Percentiles rank a stretch among this genome's conserved stretches.
These are phyloP conservation scores for Ypsolopha sequella DNA, from an alignment of 2,888 invertebrate genomes.

Conservation along the genomic window DNA sequence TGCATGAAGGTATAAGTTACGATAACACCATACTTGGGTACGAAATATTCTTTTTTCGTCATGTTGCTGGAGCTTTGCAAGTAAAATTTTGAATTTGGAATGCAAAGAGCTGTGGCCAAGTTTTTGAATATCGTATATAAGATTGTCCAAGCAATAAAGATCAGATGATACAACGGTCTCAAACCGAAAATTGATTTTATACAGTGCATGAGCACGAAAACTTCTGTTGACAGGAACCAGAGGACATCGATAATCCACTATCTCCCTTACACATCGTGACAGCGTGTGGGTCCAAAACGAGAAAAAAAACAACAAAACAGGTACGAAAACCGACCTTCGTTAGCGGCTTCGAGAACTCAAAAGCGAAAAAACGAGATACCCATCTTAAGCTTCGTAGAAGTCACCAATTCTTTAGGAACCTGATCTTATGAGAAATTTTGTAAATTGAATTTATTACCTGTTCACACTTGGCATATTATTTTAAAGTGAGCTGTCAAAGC, in stretches of 20 bases:
- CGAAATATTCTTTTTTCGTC: too few relatives aligned
- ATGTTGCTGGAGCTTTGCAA: too few relatives aligned
- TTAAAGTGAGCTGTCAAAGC: conserved; percentile 51
- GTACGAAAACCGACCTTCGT: conserved; percentile 51
- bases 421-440: conserved; percentile 41
- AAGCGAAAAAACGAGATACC: conserved; percentile 52
- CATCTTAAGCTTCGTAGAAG: conserved; percentile 61
- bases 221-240: conserved; percentile 46
- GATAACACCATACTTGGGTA: too few relatives aligned
- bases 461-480: conserved; percentile 40
- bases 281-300: conserved; percentile 35
- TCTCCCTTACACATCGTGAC: conserved; percentile 42
- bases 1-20: too few relatives aligned
- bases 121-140: neutral
- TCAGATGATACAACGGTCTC: neutral
- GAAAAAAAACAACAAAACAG: conserved; percentile 46
- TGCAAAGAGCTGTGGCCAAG: too few relatives aligned
- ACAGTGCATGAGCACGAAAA: conserved; percentile 23
- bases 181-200: conserved; percentile 1
- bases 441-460: conserved; percentile 46
- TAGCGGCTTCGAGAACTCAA: conserved; percentile 50
- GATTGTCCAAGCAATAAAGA: neutral
- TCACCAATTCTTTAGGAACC: conserved; percentile 30
- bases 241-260: conserved; percentile 56
- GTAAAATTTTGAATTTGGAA: too few relatives aligned